These are phyloP conservation scores for Hirudinaria manillensis DNA, from an alignment of 2,888 invertebrate genomes.

Conservation along the genomic window DNA sequence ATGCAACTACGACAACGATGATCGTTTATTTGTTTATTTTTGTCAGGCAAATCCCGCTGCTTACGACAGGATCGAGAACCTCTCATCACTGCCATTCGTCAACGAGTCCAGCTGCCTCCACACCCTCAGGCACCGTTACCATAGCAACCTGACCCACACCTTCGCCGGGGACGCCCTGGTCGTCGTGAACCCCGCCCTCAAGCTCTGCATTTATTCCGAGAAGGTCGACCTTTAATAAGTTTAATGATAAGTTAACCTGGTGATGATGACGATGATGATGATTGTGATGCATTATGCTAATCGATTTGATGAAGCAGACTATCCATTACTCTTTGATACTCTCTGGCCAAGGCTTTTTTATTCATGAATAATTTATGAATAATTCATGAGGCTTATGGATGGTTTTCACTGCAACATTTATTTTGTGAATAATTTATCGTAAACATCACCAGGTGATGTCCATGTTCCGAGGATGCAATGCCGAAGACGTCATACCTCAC, in stretches of 20 bases:
- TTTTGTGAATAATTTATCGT: too few relatives aligned
- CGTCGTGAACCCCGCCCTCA: constrained; percentile 19
- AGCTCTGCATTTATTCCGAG: constrained; percentile 28
- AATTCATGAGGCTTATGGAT: too few relatives aligned
- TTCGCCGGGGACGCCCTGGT: constrained; percentile 28
- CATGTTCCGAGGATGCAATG: constrained; percentile 22
- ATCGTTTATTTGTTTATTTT: too few relatives aligned
- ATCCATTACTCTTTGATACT: too few relatives aligned
- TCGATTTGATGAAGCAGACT: too few relatives aligned
- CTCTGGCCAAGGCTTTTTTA: too few relatives aligned
- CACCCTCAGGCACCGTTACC: constrained; percentile 30
- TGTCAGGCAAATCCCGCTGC: constrained; percentile 30
- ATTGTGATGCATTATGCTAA: too few relatives aligned
- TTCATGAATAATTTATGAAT: too few relatives aligned
- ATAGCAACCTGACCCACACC: constrained; percentile 31
- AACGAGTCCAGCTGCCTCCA: constrained; percentile 30
- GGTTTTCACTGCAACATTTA: too few relatives aligned
- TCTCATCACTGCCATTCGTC: constrained; percentile 21
- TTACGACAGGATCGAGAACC: constrained; percentile 31
- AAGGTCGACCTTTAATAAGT: constrained; percentile 19
- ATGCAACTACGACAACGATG: too few relatives aligned
- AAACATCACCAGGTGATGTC: constrained; percentile 23
- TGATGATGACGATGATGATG: not conserved
- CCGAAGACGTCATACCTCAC: constrained; percentile 31
- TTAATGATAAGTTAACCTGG: not conserved